A percentile compares a stretch with the other conserved stretches of the same genome.
These are phyloP conservation scores for Patella ulyssiponensis DNA, from an alignment of 2,888 invertebrate species.

Conservation along the genomic window DNA sequence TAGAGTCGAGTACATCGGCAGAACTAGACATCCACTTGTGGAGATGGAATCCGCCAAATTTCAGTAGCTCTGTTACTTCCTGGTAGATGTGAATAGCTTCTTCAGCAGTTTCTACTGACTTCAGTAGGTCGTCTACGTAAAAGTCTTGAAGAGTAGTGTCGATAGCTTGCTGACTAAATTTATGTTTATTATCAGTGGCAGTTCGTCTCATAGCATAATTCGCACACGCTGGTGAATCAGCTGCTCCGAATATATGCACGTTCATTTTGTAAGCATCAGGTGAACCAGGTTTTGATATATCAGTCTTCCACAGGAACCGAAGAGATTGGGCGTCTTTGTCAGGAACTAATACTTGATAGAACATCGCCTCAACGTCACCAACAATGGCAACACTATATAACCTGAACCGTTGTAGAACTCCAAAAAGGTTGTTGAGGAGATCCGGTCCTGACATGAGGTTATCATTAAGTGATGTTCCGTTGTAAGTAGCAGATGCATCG, in stretches of 20 bases:
- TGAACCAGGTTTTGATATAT: neutral
- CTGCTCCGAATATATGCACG: conserved; percentile 11
- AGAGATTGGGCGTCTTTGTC: neutral
- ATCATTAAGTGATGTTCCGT: conserved; percentile 28
- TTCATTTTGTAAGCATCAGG: neutral
- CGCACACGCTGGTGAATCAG: conserved; percentile 2
- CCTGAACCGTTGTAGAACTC: neutral
- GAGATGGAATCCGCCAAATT: neutral
- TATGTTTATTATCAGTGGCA: neutral
- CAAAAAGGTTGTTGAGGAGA: neutral
- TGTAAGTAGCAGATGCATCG: conserved; percentile 22
- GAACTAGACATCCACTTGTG: conserved; percentile 3
- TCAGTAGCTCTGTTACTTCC: neutral
- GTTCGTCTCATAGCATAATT: conserved; percentile 15
- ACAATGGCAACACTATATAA: neutral
- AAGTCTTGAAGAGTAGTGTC: neutral
- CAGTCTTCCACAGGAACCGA: conserved; percentile 7
- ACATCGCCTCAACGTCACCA: conserved; percentile 9
- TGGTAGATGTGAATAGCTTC: neutral
- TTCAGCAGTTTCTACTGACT: neutral
- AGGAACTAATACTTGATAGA: conserved; percentile 3
- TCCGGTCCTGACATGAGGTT: neutral
- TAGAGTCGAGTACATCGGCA: neutral
- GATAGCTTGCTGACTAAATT: neutral
- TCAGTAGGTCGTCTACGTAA: conserved; percentile 1